Evolutionary conservation across 2,113 vertebrate species (phyloP), one percentile per base, ranked within the genome.

Genomic region (Aptenodytes patagonicus): DNA sequence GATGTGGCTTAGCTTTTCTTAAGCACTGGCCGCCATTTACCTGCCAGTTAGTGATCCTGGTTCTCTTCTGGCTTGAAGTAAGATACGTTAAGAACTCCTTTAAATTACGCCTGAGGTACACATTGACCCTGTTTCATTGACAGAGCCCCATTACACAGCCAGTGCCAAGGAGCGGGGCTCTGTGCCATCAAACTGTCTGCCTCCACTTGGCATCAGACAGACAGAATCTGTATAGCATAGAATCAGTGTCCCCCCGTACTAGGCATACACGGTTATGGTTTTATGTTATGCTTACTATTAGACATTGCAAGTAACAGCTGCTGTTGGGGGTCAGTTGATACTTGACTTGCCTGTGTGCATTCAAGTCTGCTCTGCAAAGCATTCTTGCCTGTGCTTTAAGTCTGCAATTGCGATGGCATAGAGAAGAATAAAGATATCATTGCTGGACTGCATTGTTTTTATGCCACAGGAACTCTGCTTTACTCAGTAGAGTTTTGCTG

Each of bases 121-220:
- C 0, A 2, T 2, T 42, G 52, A 60, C 29, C 18, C 18, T 0
- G 0, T 73, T 72, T 40, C n/a, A 3, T 9, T 70, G 51, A 10
- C 60, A 40, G 38, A 89, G 60, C 34, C 42, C 24, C 36, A 17
- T 31, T 69, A 13, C 2, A 4, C 10, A 40, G 40, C 25, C 49
- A 4, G 40, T 36, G 58, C 65, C 54, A 64, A 60, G 46, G 46
- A 52, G 55, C 17, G 11, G 79, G 49, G 58, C 92, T 85, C 46
- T 42, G 17, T 62, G 84, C 75, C 60, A 54, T 83, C 46, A 47
- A 49, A 15, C 77, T 15, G 2, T 75, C 61, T 52, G 71, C 54
- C 62, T 70, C n/a, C 40, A 3, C 87, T 66, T 58, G 81, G 46
- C 87, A 54, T 28, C 42, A 34, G 47, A 10, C 40, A 72, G 25